Evolutionary conservation across 2,888 invertebrate genomes (phyloP).

Genomic region (Dasysyrphus tricinctus): DNA sequence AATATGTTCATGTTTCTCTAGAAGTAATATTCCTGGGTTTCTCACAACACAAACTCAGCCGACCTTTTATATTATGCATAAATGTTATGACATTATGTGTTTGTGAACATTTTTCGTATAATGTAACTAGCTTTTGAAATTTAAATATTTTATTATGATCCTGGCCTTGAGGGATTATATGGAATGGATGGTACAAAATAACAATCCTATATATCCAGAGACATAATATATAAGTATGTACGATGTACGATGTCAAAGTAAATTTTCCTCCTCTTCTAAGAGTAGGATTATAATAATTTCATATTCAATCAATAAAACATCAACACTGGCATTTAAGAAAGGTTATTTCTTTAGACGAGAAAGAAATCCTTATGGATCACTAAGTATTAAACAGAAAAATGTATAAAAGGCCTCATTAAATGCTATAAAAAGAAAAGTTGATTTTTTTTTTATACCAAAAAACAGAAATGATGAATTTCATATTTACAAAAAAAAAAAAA

Average conservation of each 20-base stretch:
- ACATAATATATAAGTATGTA: not conserved
- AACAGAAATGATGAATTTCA: slow-evolving; percentile 8
- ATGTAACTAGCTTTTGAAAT: not conserved
- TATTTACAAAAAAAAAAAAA: too few relatives aligned
- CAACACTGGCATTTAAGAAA: slow-evolving; percentile 8
- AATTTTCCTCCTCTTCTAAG: not conserved
- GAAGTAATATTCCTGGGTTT: not conserved
- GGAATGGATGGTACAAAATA: not conserved
- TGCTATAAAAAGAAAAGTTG: not conserved
- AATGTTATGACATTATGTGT: not conserved
- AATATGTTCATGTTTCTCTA: not conserved
- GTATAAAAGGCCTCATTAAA: not conserved
- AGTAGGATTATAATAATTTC: not conserved
- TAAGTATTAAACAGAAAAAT: not conserved
- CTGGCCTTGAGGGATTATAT: slow-evolving; percentile 9
- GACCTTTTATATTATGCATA: slow-evolving; percentile 6
- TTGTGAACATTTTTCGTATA: not conserved
- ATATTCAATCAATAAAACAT: slow-evolving; percentile 20
- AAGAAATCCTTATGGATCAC: not conserved
- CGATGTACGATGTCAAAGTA: not conserved
- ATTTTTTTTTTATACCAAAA: not conserved
- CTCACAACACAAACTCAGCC: not conserved
- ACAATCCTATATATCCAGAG: not conserved
- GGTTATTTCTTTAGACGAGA: not conserved
- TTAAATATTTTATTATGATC: slow-evolving; percentile 17